Conservation (phyloP, 1,140 invertebrate species). For the Cephus cinctus region DNA sequence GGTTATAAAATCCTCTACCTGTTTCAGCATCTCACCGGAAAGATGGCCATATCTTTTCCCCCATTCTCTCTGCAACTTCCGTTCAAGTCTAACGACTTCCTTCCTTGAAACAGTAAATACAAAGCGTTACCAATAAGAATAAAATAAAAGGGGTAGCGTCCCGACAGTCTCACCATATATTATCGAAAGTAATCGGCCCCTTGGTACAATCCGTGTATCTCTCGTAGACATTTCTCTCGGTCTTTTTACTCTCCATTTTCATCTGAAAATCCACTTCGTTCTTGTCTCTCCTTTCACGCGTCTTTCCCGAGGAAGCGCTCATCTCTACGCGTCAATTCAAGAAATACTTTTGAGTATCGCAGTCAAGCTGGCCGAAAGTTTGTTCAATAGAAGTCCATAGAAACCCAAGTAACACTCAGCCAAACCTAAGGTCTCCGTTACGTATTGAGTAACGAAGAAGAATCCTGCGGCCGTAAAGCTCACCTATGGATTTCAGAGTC, state of each 20-base stretch:
- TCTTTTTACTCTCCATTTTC: conserved; percentile 15
- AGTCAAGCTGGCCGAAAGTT: no score
- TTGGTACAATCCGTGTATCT: conserved; percentile 10
- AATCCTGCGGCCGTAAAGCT: no score
- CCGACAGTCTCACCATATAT: conserved; percentile 25
- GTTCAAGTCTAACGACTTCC: conserved; percentile 36
- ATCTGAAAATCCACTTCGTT: no score
- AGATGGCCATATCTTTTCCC: conserved; percentile 33
- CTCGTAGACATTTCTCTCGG: conserved; percentile 2
- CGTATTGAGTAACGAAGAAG: no score
- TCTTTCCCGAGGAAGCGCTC: not conserved
- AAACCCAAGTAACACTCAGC: no score
- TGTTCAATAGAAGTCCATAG: no score
- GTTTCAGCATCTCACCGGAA: conserved; percentile 34
- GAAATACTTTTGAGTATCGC: no score
- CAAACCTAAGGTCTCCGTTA: no score
- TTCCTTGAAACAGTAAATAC: conserved; percentile 34
- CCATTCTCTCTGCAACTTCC: conserved; percentile 32
- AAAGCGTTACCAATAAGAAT: not conserved
- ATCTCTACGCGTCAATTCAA: no score
- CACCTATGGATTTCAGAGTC: conserved; percentile 5
- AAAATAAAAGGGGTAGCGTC: not conserved
- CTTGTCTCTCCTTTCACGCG: conserved; percentile 14
- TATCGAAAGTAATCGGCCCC: conserved; percentile 24
- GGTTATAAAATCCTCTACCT: conserved; percentile 27